phyloP scores from a whole-genome alignment of 2,888 invertebrate genomes.

The Nomada ruficornis region DNA sequence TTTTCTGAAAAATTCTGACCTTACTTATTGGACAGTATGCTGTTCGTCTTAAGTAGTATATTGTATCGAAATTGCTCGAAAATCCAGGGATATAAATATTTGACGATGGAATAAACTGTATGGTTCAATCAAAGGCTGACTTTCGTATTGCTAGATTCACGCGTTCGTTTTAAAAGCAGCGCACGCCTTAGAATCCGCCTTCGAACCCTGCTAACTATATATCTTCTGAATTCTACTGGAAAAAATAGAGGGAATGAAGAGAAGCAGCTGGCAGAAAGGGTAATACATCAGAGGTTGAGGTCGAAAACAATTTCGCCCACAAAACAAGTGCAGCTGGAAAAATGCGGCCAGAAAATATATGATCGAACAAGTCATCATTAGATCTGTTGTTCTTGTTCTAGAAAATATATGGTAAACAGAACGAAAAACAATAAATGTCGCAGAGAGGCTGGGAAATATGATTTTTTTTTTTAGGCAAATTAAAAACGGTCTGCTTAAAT shows the following conservation, averaged over 20 bases:
- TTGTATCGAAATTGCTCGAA: neutral
- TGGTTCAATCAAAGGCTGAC: slow-evolving; percentile 8
- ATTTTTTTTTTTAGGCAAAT: no score
- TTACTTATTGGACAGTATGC: no score
- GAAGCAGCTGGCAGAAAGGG: slow-evolving; percentile 27
- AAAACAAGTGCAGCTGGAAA: slow-evolving; percentile 16
- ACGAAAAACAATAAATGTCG: neutral
- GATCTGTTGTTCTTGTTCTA: neutral
- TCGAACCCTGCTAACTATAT: slow-evolving; percentile 22
- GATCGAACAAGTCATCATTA: neutral
- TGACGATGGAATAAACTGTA: neutral
- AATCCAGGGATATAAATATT: slow-evolving; percentile 17
- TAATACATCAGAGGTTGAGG: slow-evolving; percentile 49
- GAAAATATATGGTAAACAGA: neutral
- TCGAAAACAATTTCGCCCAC: slow-evolving; percentile 50
- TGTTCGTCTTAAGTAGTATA: neutral
- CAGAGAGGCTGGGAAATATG: no score
- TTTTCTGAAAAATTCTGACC: neutral
- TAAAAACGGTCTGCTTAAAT: no score
- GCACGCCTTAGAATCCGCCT: slow-evolving; percentile 13
- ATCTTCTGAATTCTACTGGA: slow-evolving; percentile 42
- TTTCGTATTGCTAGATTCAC: slow-evolving; percentile 22
- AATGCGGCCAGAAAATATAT: slow-evolving; percentile 29
- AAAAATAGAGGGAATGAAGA: slow-evolving; percentile 18
- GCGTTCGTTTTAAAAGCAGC: slow-evolving; percentile 34